A percentile compares a stretch with the other conserved stretches of the same genome.
phyloP scores from a whole-genome alignment of 2,888 invertebrate species.

The Catotricha subobsoleta region DNA sequence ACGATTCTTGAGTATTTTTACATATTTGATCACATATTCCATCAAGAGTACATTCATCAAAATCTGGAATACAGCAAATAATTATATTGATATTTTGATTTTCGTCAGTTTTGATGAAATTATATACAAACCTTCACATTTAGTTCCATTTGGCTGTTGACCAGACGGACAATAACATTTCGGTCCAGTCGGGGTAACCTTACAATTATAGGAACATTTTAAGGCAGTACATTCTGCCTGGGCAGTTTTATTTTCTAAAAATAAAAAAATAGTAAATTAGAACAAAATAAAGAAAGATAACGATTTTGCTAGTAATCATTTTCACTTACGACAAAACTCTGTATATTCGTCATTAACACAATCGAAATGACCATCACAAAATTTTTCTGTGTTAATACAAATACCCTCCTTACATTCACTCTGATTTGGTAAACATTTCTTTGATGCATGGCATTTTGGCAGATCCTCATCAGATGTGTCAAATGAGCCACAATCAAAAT shows the following conservation, averaged over 20 bases:
- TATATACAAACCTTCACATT: slow-evolving; percentile 41
- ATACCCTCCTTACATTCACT: slow-evolving; percentile 37
- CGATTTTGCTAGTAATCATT: background rate
- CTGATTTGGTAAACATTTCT: slow-evolving; percentile 47
- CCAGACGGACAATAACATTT: slow-evolving; percentile 59
- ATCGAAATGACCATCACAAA: slow-evolving; percentile 27
- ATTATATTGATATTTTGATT: no score
- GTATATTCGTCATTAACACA: slow-evolving; percentile 26
- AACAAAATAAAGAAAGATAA: background rate
- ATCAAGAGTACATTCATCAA: slow-evolving; percentile 56
- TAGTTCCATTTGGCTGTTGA: slow-evolving; percentile 36
- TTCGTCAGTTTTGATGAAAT: no score
- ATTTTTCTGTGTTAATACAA: slow-evolving; percentile 26
- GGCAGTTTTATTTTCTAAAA: slow-evolving; percentile 1
- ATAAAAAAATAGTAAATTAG: background rate
- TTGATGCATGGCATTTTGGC: slow-evolving; percentile 39
- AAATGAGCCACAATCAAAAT: slow-evolving; percentile 38
- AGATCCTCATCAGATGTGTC: slow-evolving; percentile 55
- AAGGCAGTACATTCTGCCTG: slow-evolving; percentile 30
- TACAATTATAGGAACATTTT: slow-evolving; percentile 48
- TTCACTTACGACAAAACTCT: slow-evolving; percentile 22
- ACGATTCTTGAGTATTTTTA: slow-evolving; percentile 46
- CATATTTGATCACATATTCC: slow-evolving; percentile 59
- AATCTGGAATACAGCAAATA: slow-evolving; percentile 38
- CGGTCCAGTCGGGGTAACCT: slow-evolving; percentile 48